Evolutionary conservation across 2,797 vertebrate species (phyloP).

Genomic region (Enteromius trimaculatus): DNA sequence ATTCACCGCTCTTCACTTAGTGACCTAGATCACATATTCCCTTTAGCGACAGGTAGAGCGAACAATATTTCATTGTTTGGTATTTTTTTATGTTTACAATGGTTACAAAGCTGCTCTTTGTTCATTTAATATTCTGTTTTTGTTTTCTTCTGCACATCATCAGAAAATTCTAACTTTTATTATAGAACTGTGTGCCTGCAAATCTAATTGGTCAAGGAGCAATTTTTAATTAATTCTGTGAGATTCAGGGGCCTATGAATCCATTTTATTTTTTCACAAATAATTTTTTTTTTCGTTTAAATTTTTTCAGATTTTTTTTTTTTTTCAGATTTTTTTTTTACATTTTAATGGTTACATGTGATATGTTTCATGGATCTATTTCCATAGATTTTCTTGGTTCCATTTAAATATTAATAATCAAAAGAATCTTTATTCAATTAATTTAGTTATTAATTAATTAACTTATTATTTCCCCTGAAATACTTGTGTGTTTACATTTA

Average conservation of each 20-base stretch:
- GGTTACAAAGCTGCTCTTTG: not conserved
- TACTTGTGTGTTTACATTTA: too few species aligned
- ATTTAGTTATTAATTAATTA: not conserved
- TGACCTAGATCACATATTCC: conserved; percentile 46
- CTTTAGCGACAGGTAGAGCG: conserved; percentile 4
- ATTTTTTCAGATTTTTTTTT: rapidly evolving
- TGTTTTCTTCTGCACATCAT: not conserved
- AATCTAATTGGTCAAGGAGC: not conserved
- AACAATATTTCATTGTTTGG: too few species aligned
- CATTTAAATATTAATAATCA: not conserved
- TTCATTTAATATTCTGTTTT: not conserved
- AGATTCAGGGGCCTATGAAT: not conserved
- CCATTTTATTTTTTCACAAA: too few species aligned
- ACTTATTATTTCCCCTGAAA: too few species aligned
- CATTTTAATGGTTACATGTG: not conserved
- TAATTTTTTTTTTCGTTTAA: too few species aligned
- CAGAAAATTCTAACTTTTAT: not conserved
- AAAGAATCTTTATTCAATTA: not conserved
- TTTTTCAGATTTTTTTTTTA: not conserved
- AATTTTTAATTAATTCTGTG: not conserved
- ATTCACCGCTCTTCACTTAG: conserved; percentile 16
- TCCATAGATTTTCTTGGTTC: not conserved
- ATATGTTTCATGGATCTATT: too few species aligned
- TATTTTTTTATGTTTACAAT: not conserved
- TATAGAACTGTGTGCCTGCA: not conserved